Evolutionary conservation across 2,113 vertebrate genomes (phyloP).

Genomic region (Morone chrysops): DNA sequence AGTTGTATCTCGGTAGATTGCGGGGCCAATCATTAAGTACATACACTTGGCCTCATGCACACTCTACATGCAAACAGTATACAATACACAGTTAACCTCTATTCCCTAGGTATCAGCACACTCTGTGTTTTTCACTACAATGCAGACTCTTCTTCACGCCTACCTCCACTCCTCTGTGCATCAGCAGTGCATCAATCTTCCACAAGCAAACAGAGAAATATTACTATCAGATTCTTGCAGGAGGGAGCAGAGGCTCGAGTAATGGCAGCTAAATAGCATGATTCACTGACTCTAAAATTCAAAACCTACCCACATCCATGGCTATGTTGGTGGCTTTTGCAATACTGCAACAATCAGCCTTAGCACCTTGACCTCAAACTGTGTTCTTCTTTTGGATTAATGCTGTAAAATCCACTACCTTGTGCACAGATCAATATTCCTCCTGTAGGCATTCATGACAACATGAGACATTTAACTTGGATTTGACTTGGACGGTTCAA

Average conservation of each 20-base stretch:
- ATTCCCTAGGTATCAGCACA: slow-evolving; percentile 26
- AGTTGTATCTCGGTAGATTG: not conserved
- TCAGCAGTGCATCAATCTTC: slow-evolving; percentile 52
- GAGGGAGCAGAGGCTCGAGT: slow-evolving; percentile 48
- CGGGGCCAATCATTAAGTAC: slow-evolving; percentile 8
- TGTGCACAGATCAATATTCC: slow-evolving; percentile 56
- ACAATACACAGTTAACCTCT: slow-evolving; percentile 39
- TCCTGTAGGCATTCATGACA: slow-evolving; percentile 59
- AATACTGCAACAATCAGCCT: slow-evolving; percentile 48
- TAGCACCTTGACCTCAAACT: slow-evolving; percentile 47
- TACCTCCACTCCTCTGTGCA: slow-evolving; percentile 43
- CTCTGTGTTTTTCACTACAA: slow-evolving; percentile 26
- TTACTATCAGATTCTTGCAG: slow-evolving; percentile 61
- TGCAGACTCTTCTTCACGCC: slow-evolving; percentile 47
- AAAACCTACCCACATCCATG: slow-evolving; percentile 41
- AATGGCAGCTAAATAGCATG: slow-evolving; percentile 52
- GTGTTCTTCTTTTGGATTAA: slow-evolving; percentile 30
- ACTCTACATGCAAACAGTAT: not conserved
- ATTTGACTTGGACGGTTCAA: slow-evolving; percentile 55
- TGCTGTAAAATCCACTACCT: slow-evolving; percentile 43
- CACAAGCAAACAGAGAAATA: slow-evolving; percentile 53
- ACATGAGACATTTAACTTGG: slow-evolving; percentile 67
- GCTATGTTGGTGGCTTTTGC: slow-evolving; percentile 27
- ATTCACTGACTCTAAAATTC: slow-evolving; percentile 61
- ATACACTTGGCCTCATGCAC: slow-evolving; percentile 6